Evolutionary conservation across 1,140 invertebrate species (phyloP).

Genomic region (Microplitis demolitor): DNA sequence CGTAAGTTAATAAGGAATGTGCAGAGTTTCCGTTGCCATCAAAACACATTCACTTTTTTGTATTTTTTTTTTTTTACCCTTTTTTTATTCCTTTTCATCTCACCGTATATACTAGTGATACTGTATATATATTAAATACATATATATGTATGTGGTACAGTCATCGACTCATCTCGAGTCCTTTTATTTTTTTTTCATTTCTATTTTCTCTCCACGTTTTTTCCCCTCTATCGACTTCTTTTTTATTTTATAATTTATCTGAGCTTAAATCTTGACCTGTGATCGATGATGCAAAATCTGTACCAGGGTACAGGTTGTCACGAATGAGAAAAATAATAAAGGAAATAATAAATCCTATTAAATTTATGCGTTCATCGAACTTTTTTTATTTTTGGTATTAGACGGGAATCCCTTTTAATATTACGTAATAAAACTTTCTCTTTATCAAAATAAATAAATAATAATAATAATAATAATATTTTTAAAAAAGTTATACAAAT

Average conservation of each 20-base stretch:
- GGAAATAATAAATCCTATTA: too few relatives aligned
- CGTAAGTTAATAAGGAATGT: slow-evolving; percentile 8
- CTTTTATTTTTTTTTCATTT: background rate
- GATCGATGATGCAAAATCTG: too few relatives aligned
- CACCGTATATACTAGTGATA: too few relatives aligned
- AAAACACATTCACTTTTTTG: background rate
- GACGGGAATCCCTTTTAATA: too few relatives aligned
- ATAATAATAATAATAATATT: too few relatives aligned
- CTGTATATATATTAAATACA: background rate
- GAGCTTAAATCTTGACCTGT: too few relatives aligned
- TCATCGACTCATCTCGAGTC: too few relatives aligned
- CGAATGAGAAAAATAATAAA: too few relatives aligned
- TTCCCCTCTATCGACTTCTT: background rate
- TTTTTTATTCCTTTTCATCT: background rate
- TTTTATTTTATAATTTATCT: too few relatives aligned
- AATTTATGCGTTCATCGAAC: background rate
- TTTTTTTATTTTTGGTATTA: background rate
- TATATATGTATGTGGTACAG: too few relatives aligned
- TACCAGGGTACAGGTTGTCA: too few relatives aligned
- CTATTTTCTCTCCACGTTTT: background rate
- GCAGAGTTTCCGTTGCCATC: slow-evolving; percentile 4
- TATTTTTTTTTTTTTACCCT: background rate
- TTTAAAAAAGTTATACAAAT: too few relatives aligned
- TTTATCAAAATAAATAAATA: background rate
- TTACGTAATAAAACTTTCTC: background rate